Base-by-base conservation (phyloP, 2,113 vertebrate genomes). In the Mugil cephalus region DNA sequence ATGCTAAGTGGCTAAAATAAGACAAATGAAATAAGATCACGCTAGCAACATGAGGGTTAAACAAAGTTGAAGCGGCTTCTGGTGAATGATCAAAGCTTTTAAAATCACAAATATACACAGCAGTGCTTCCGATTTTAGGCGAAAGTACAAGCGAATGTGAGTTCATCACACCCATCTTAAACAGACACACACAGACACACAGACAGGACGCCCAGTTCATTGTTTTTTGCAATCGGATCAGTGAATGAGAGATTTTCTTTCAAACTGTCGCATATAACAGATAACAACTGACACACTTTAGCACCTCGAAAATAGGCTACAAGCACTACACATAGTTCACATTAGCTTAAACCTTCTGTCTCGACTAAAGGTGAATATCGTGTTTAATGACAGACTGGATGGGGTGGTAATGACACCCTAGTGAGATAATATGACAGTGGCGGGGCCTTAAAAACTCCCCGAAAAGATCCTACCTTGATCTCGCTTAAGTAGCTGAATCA, bases 321-420 rank as follows among this genome's bases (percentile, higher is more conserved):
- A 68, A 40, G 63, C 11, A 4, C 46, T n/a, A 61, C 48, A 74
- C 45, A 34, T 70, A 47, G 50, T 60, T 80, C 42, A 46, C 65
- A 73, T 73, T 62, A 66, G 63, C 42, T 13, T 68, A 82, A 84
- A 73, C 59, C 51, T 80, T 76, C 58, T 56, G 70, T 62, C 60
- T 73, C 50, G 55, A 64, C 80, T 46, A 75, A 72, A 81, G 54
- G 18, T 51, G 64, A 69, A 35, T 38, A 66, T 58, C 61, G 64
- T 84, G 70, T 56, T 66, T 87, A 92, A 90, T 90, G 77, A 90
- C 71, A 91, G 86, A 77, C 60, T 84, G 48, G 69, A 81, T 70
- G 69, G 67, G 70, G 34, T 17, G 60, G 80, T 93, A 93, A 94
- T 92, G 82, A 93, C 91, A 93, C 84, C 85, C 86, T 74, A 24